phyloP scores from a whole-genome alignment of 2,888 invertebrate species.

The Folsomia manolachei region DNA sequence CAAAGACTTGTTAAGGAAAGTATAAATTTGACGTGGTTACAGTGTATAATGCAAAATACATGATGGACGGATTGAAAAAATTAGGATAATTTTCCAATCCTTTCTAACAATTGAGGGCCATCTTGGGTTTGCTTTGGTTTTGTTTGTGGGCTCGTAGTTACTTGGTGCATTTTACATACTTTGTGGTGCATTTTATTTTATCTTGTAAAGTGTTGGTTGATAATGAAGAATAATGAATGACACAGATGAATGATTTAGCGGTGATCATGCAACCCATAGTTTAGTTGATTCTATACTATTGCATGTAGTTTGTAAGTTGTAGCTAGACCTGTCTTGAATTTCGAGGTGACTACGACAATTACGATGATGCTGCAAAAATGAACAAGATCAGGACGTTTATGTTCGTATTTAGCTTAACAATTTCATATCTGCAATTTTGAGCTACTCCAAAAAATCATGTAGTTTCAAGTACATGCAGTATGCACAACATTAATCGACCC shows the following conservation, averaged over 20 bases:
- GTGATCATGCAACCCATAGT: no score
- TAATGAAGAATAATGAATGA: background rate
- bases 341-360: background rate
- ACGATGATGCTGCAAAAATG: background rate
- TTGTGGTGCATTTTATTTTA: background rate
- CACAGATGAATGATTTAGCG: background rate
- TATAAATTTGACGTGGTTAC: background rate
- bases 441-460: no score
- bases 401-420: background rate
- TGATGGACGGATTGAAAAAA: background rate
- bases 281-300: no score
- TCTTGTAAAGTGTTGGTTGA: background rate
- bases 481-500: background rate
- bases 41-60: background rate
- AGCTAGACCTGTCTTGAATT: background rate
- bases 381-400: background rate
- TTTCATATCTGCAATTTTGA: background rate
- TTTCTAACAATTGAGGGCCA: slow-evolving; percentile 3
- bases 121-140: background rate
- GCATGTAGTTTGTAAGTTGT: no score
- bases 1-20: no score
- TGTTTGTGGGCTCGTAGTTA: no score
- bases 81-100: background rate
- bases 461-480: background rate
- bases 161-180: no score